phyloP scores from a whole-genome alignment of 2,888 invertebrate species.

The Hypsopygia costalis region DNA sequence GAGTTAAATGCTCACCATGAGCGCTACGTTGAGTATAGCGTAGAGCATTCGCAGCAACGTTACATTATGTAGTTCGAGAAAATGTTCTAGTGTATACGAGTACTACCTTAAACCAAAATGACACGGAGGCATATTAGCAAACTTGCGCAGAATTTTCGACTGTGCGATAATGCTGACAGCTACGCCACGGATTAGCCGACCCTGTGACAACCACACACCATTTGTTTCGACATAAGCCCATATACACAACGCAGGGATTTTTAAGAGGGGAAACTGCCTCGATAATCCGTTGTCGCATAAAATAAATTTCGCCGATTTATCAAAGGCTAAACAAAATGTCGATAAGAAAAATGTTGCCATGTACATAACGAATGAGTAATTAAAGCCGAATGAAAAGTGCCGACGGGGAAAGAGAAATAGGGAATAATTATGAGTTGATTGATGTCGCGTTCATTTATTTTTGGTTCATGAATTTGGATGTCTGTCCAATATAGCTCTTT shows the following conservation, averaged over 20 bases:
- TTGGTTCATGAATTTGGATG: too few species aligned
- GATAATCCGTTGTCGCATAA: background rate
- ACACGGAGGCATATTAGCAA: slow-evolving; percentile 9
- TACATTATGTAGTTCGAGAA: too few species aligned
- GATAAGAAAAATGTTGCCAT: background rate
- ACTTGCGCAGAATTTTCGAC: slow-evolving; percentile 21
- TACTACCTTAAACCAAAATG: too few species aligned
- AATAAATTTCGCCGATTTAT: slow-evolving; percentile 5
- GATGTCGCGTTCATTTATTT: background rate
- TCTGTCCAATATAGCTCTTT: too few species aligned
- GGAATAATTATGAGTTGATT: background rate
- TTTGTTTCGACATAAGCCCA: slow-evolving; percentile 24
- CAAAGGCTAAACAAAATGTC: slow-evolving; percentile 1
- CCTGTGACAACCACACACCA: slow-evolving; percentile 34
- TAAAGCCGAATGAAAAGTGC: background rate
- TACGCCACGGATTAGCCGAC: slow-evolving; percentile 37
- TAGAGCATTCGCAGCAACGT: too few species aligned
- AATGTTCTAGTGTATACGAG: too few species aligned
- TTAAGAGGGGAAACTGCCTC: background rate
- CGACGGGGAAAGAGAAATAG: background rate
- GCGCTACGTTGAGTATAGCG: too few species aligned
- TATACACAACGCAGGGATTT: background rate
- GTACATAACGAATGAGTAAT: background rate
- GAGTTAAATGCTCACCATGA: too few species aligned
- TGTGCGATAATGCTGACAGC: slow-evolving; percentile 33